These are phyloP conservation scores for Caretta caretta DNA, from an alignment of 2,113 vertebrate species.

Conservation along the genomic window DNA sequence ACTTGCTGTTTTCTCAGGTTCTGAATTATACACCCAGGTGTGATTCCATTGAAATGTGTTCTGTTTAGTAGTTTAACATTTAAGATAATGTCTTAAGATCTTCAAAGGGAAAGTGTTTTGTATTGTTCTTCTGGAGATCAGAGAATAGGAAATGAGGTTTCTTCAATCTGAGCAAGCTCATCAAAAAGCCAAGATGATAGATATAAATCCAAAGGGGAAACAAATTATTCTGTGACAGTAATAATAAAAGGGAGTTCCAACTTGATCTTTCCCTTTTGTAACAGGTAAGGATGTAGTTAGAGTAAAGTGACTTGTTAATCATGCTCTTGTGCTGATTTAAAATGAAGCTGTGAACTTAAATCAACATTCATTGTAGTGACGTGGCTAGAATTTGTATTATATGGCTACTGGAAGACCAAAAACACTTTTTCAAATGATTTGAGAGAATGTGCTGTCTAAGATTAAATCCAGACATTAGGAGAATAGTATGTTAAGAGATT, in stretches of 20 bases:
- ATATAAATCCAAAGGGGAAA: neutral
- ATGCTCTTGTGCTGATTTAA: constrained; percentile 27
- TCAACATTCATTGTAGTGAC: neutral
- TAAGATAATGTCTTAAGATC: neutral
- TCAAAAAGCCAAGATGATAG: constrained; percentile 8
- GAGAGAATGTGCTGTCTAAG: neutral
- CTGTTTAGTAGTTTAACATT: neutral
- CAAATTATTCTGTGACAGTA: neutral
- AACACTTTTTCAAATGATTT: neutral
- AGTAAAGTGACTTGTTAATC: constrained; percentile 18
- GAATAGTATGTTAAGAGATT: neutral
- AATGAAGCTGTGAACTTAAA: neutral
- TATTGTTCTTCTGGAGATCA: neutral
- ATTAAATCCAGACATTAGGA: neutral
- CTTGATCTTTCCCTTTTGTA: constrained; percentile 23
- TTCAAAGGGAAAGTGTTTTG: neutral
- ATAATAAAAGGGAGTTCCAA: neutral
- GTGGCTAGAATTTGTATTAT: neutral
- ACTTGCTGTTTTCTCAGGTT: neutral
- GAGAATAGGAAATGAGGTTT: neutral
- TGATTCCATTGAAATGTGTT: neutral
- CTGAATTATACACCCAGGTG: rapidly evolving
- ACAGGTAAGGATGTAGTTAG: neutral
- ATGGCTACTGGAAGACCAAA: neutral
- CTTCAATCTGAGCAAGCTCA: neutral